Evolutionary conservation across 2,113 vertebrate genomes (phyloP), one percentile per base, ranked within the genome.

Genomic region (Zootoca vivipara): DNA sequence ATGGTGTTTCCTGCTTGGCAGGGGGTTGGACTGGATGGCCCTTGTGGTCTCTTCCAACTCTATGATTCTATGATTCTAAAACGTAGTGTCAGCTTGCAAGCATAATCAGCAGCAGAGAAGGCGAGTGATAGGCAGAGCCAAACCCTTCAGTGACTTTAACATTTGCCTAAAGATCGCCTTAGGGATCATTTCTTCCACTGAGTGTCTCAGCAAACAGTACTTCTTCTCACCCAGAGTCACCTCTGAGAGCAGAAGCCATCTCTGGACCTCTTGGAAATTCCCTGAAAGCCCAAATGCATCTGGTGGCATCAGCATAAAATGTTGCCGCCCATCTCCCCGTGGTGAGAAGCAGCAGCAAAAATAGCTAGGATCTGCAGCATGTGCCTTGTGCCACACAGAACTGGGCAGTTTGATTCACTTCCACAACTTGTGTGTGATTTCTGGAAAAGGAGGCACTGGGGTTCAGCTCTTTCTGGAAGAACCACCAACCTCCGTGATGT

Each of bases 221-320:
- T 74, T 15, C 20, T 81, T 8, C 69, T 42, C 42, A 56, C n/a
- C 82, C 40, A 35, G 40, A 33, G 33, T 70, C 67, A n/a, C 28
- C 78, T 79, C 2, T 20, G 33, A 79, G 79, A 46, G 85, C 84
- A 88, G 74, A 46, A 87, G 7, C 20, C 74, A 86, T 52, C 64
- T 56, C 33, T 33, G 28, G 26, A 74, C 87, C 89, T 89, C 24
- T 85, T 87, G 84, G 85, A 85, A 1, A 92, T 86, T 80, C 74
- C 89, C 94, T 93, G 90, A 95, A 91, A 90, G 89, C 80, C 86
- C 84, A 86, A 67, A 78, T 85, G 91, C 85, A 78, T 81, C 85
- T 85, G 0, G 58, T 93, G 90, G 92, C 91, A 92, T 79, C 89
- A 92, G 87, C 86, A 92, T 86, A 90, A 92, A 93, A 65, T 4